Conservation (phyloP, 2,113 vertebrate genomes). For the Strigops habroptila region DNA sequence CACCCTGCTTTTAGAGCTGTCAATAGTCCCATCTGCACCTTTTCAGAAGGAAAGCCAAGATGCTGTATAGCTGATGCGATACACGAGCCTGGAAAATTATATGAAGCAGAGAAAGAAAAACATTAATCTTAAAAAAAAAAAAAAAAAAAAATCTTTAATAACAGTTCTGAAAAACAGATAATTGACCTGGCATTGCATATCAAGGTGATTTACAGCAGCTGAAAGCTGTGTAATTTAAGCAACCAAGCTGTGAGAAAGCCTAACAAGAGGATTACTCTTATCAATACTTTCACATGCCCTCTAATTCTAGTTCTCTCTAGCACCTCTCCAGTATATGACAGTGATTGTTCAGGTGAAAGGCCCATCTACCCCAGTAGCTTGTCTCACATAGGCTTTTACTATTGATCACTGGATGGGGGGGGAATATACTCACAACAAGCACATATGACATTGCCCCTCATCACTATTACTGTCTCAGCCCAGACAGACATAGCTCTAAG, state of each 20-base stretch:
- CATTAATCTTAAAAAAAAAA: background rate
- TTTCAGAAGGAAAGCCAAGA: background rate
- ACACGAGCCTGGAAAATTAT: background rate
- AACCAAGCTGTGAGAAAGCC: background rate
- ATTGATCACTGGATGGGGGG: background rate
- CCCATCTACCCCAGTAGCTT: background rate
- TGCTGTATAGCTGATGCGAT: background rate
- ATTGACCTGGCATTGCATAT: background rate
- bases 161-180: background rate
- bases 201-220: background rate
- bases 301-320: background rate
- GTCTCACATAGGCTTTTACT: background rate
- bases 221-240: background rate
- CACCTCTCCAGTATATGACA: background rate
- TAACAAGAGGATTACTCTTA: background rate
- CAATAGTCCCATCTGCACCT: background rate
- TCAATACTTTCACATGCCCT: background rate
- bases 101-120: background rate
- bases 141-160: background rate
- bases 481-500: background rate
- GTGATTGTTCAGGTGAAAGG: background rate
- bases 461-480: background rate
- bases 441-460: background rate
- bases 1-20: background rate
- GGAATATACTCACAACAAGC: background rate